Evolutionary conservation across 2,888 invertebrate species (phyloP), one percentile per base, ranked within the genome.

Genomic region (Pachycephus smyrnensis): DNA sequence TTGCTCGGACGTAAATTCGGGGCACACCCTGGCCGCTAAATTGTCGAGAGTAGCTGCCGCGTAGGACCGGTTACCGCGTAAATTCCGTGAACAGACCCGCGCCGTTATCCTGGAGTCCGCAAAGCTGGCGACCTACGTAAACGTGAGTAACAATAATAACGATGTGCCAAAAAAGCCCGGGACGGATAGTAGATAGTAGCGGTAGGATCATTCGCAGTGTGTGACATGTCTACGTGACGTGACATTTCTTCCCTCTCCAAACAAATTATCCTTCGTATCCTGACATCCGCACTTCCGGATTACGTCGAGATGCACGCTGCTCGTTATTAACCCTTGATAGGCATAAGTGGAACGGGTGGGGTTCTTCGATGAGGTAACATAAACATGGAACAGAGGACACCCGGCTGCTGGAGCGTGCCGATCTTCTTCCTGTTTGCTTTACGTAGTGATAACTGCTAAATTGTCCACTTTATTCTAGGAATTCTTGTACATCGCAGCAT

Each of bases 1-100:
- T 84, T 86, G 82, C 82, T 82, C 83, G 83, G 81, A 82, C 81
- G 84, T 84, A 84, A 86, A 87, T 85, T 85, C 83, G 83, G 86
- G 87, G 85, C 87, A 88, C 86, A 86, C 85, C 85, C 84, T 83
- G 81, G 75, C 79, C 82, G 82, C 82, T 79, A 84, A 86, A 84
- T 83, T 81, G 71, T 76, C 75, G 76, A 69, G 77, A 81, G 82
- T 85, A 82, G 77, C 73, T 71, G 37, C 69, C 76, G 32, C 73
- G 75, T 73, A 73, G 68, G 73, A 75, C 40, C 79, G 75, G 73
- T 76, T 40, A 73, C 69, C 31, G 79, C 75, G 80, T 80, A 79
- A 80, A 55, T 55, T 82, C 75, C 31, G 78, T 77, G 71, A 71
- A 40, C 71, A 78, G 76, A 68, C 35, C 69, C 32, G 69, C 80